Base-by-base conservation (phyloP, 2,888 invertebrate species). In the Pheosia tremula region DNA sequence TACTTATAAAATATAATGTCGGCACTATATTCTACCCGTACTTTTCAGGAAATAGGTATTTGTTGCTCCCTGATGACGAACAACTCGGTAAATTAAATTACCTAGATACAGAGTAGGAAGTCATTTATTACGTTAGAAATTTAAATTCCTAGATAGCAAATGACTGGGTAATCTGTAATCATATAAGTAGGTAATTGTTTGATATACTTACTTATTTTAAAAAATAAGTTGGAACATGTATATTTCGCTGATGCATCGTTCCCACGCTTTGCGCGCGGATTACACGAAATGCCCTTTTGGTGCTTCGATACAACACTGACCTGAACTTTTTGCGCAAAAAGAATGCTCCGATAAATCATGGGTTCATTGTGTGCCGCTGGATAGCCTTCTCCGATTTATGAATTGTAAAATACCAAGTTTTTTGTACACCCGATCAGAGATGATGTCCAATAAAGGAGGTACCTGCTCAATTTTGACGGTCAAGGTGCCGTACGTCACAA, bases 231-330 rank as follows among this genome's bases (percentile, higher is more conserved):
- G 68, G 72, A 74, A 66, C 66, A 70, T 68, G 73, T 62, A 70
- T 67, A 61, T 64, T 67, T 62, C 66, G 61, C 24, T 62, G 67
- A 68, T 71, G 79, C 72, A 64, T 64, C 80, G 87, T 92, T 93
- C 93, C 92, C 93, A 93, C 93, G 92, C 79, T 87, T 64, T 66
- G 83, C 79, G 70, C 80, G 80, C 84, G 89, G 90, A 91, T 92
- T 91, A 91, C 90, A 88, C 84, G 84, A 87, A 89, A 90, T 91
- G 91, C 90, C 89, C 89, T 93, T 93, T 91, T 89, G 91, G 90
- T 88, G 89, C 90, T 91, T 91, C 91, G 86, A 81, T 85, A 72
- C 84, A 80, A 87, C 84, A 88, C 90, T 91, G 90, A 92, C 92
- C 91, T 87, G 91, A 80, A 81, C 88, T 89, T 91, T 91, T 91